phyloP scores from a whole-genome alignment of 2,888 invertebrate species.

The Torymus texanus region DNA sequence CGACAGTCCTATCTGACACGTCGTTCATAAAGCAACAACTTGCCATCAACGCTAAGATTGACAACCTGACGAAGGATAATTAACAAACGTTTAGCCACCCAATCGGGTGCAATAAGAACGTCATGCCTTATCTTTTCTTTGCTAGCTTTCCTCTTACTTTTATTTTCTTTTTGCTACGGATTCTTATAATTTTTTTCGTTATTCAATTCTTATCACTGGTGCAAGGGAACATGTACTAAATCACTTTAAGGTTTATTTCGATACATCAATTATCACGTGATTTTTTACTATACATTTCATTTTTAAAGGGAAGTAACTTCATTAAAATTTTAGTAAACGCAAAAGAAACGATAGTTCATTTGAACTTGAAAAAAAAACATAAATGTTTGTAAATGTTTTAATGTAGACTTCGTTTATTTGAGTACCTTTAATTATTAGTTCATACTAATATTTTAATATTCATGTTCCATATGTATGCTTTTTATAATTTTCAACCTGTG shows the following conservation, averaged over 20 bases:
- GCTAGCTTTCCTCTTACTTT: conserved; percentile 70
- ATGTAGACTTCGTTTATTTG: conserved; percentile 6
- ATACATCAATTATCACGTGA: conserved; percentile 4
- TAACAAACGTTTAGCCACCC: conserved; percentile 75
- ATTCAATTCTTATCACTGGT: conserved; percentile 49
- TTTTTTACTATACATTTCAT: background rate
- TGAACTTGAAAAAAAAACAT: conserved; percentile 24
- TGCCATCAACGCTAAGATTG: conserved; percentile 88
- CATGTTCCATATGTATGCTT: conserved; percentile 28
- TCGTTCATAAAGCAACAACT: conserved; percentile 86
- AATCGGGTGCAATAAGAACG: conserved; percentile 57
- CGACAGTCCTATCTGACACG: conserved; percentile 82
- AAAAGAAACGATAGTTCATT: conserved; percentile 37
- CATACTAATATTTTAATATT: conserved; percentile 20
- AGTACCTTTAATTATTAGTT: conserved; percentile 38
- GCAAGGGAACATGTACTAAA: conserved; percentile 53
- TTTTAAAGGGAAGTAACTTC: too few relatives aligned
- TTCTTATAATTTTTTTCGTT: conserved; percentile 47
- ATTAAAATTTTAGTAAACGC: conserved; percentile 7
- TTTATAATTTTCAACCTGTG: conserved; percentile 43
- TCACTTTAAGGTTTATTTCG: conserved; percentile 7
- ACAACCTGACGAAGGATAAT: conserved; percentile 85
- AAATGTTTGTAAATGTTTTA: background rate
- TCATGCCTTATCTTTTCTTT: conserved; percentile 64
- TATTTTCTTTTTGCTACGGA: conserved; percentile 60